A percentile compares a stretch with the other conserved stretches of the same genome.
Conservation (phyloP, 2,888 invertebrate genomes). For the Eudemis profundana region DNA sequence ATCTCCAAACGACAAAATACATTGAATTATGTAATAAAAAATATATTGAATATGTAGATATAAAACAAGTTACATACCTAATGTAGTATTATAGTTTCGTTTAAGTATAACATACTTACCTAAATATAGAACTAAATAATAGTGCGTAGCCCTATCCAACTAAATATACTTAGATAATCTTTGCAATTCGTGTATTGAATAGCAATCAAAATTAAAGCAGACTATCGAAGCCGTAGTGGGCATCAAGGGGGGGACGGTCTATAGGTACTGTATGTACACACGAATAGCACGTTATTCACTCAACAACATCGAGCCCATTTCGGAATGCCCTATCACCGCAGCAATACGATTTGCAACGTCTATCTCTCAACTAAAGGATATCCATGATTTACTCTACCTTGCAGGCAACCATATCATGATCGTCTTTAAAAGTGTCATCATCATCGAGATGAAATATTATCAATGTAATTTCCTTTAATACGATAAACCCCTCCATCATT, state of each 20-base stretch:
- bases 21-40: too few species aligned
- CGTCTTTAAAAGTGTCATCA: too few species aligned
- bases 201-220: too few species aligned
- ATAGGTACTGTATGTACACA: not conserved
- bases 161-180: not conserved
- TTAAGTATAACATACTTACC: not conserved
- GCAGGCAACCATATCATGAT: too few species aligned
- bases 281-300: not conserved
- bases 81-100: too few species aligned
- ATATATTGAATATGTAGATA: too few species aligned
- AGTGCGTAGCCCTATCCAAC: not conserved
- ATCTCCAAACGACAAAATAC: too few species aligned
- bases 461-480: too few species aligned
- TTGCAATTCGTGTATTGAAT: not conserved
- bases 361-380: not conserved
- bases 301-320: not conserved
- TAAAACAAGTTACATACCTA: too few species aligned
- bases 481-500: too few species aligned
- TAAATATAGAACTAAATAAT: not conserved
- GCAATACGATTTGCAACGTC: not conserved
- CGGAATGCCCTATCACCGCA: not conserved
- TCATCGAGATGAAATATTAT: too few species aligned
- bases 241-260: not conserved
- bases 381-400: not conserved
- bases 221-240: not conserved